A percentile compares a stretch with the other conserved stretches of the same genome.
Conservation (phyloP, 2,113 vertebrate genomes). For the Lepus timidus region DNA sequence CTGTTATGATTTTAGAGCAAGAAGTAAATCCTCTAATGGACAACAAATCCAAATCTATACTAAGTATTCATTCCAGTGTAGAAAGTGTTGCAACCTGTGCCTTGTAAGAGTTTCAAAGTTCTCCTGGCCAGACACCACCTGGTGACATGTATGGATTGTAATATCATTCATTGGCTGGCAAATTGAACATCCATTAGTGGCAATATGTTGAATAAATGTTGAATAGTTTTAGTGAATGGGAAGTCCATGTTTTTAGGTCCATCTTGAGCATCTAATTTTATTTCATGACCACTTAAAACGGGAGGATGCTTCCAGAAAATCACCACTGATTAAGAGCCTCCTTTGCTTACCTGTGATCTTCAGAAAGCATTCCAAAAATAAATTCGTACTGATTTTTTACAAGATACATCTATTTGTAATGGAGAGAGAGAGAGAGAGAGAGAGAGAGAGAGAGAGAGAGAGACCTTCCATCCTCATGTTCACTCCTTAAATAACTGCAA, state of each 20-base stretch:
- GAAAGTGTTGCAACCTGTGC: neutral
- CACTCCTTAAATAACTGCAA: no score
- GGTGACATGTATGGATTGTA: neutral
- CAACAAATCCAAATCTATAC: neutral
- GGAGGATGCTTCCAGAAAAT: neutral
- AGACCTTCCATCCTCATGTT: no score
- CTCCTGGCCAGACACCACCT: neutral
- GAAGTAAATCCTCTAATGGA: neutral
- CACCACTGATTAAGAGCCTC: neutral
- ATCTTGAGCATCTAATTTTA: neutral
- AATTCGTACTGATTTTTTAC: neutral
- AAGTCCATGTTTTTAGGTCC: neutral
- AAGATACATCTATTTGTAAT: neutral
- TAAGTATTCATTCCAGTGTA: neutral
- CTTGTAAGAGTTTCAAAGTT: neutral
- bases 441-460: no score
- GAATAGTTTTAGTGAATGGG: neutral
- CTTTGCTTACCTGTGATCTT: neutral
- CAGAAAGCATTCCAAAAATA: neutral
- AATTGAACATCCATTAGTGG: neutral
- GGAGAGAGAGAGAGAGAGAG: no score
- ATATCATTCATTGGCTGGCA: rapidly evolving
- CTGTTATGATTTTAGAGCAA: neutral
- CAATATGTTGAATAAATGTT: neutral
- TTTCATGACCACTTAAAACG: neutral